A percentile compares a stretch with the other conserved stretches of the same genome.
Conservation (phyloP, 2,797 vertebrate species). For the Simalia tracyae region DNA sequence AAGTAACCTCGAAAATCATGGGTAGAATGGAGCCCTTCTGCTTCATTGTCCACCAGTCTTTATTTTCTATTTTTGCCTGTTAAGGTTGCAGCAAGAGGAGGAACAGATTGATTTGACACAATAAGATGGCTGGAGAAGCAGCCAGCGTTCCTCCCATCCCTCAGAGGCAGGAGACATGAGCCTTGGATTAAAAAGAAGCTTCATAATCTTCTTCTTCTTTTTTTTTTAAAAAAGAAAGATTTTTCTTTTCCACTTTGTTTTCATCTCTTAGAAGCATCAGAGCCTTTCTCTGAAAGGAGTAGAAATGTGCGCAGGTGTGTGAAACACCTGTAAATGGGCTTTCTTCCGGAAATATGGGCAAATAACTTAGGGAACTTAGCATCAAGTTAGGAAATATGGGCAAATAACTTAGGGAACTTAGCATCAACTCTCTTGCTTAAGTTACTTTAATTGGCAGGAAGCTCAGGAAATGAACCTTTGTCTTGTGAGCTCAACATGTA, state of each 20-base stretch:
- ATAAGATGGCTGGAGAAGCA: background rate
- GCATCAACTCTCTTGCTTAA: slow-evolving; percentile 22
- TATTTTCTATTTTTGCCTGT: background rate
- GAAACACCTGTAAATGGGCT: slow-evolving; percentile 23
- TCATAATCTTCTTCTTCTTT: slow-evolving; percentile 23
- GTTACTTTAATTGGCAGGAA: slow-evolving; percentile 48
- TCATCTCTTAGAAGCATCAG: slow-evolving; percentile 47
- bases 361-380: too few relatives aligned
- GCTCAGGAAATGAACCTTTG: background rate
- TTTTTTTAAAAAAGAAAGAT: slow-evolving; percentile 2
- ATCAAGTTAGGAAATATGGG: background rate
- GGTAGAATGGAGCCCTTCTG: background rate
- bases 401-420: too few relatives aligned
- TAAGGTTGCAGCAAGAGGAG: background rate
- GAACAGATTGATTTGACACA: background rate
- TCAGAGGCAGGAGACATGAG: background rate
- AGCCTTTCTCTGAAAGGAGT: slow-evolving; percentile 41
- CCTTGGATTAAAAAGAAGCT: slow-evolving; percentile 21
- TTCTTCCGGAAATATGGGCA: too few relatives aligned
- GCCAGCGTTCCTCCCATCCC: background rate
- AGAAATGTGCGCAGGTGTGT: background rate
- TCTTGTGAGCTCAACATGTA: background rate
- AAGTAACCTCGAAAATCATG: background rate
- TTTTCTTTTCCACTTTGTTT: slow-evolving; percentile 43
- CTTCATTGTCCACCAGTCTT: background rate